Conservation (phyloP, 2,888 invertebrate species). For the Pomacea canaliculata region DNA sequence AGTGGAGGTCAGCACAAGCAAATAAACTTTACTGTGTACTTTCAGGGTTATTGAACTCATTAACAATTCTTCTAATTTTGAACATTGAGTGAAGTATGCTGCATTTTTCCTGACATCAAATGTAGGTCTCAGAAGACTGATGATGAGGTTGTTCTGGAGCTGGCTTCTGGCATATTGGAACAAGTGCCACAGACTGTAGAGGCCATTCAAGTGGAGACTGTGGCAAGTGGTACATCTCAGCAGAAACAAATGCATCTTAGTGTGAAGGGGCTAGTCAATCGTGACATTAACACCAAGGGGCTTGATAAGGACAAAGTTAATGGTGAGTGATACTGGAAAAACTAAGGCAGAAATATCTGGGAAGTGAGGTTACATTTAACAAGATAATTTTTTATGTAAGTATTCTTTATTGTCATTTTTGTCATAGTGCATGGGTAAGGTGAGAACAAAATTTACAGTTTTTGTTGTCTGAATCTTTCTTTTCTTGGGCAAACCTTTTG, state of each 20-base stretch:
- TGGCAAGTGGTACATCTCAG: constrained; percentile 3
- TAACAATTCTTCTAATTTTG: no score
- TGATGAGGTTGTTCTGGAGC: constrained; percentile 83
- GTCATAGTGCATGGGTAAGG: no score
- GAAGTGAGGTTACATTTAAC: no score
- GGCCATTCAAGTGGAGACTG: constrained; percentile 14
- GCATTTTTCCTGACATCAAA: no score
- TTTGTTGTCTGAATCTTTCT: no score
- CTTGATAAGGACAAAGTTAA: constrained; percentile 52
- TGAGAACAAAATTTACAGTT: no score
- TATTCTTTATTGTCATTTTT: not conserved
- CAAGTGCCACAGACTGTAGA: constrained; percentile 61
- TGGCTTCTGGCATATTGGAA: constrained; percentile 79
- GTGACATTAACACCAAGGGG: constrained; percentile 34
- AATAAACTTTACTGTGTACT: no score
- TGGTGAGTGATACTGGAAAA: constrained; percentile 32
- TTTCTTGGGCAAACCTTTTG: no score
- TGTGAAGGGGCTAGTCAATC: constrained; percentile 30
- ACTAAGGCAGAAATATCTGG: not conserved
- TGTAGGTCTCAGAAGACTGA: constrained; percentile 75
- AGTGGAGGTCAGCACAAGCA: no score
- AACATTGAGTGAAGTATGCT: no score
- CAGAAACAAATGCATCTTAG: constrained; percentile 22
- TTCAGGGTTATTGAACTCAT: no score
- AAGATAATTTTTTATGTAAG: no score